Evolutionary conservation across 2,888 invertebrate genomes (phyloP).

Genomic region (Mythimna lalbum): DNA sequence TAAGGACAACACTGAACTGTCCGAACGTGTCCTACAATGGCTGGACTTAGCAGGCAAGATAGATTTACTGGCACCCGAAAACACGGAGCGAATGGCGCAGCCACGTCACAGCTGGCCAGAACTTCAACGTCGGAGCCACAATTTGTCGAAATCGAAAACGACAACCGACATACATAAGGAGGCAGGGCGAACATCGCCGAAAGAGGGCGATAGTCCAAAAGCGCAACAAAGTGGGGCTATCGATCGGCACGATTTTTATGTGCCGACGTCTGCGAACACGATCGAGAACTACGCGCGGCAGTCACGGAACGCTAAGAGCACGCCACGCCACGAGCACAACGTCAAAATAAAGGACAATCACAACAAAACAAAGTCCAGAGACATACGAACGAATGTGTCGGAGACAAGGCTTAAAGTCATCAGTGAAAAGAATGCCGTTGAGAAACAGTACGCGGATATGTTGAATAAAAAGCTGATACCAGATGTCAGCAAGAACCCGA

Average conservation of each 20-base stretch:
- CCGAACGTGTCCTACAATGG: slow-evolving; percentile 95
- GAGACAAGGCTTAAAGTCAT: slow-evolving; percentile 85
- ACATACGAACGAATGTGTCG: slow-evolving; percentile 75
- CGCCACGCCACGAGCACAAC: slow-evolving; percentile 77
- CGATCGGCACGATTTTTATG: slow-evolving; percentile 86
- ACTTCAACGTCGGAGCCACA: slow-evolving; percentile 77
- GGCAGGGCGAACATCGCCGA: slow-evolving; percentile 72
- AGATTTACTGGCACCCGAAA: slow-evolving; percentile 81
- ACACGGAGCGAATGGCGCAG: slow-evolving; percentile 80
- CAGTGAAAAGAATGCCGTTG: slow-evolving; percentile 80
- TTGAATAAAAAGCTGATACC: slow-evolving; percentile 85
- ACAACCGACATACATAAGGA: slow-evolving; percentile 80
- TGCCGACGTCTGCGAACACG: slow-evolving; percentile 86
- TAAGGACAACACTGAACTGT: slow-evolving; percentile 83
- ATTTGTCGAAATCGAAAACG: slow-evolving; percentile 82
- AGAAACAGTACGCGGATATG: slow-evolving; percentile 86
- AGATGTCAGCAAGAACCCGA: slow-evolving; percentile 82
- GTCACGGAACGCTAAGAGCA: slow-evolving; percentile 85
- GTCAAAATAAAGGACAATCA: slow-evolving; percentile 74
- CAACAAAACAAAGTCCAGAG: slow-evolving; percentile 79
- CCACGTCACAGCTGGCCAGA: slow-evolving; percentile 87
- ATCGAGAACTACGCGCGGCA: slow-evolving; percentile 89
- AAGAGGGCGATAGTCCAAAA: slow-evolving; percentile 77
- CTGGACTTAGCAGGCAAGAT: slow-evolving; percentile 93
- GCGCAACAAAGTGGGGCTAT: slow-evolving; percentile 79